Conservation (phyloP, 2,888 invertebrate species). For the Drosophila histrio region DNA sequence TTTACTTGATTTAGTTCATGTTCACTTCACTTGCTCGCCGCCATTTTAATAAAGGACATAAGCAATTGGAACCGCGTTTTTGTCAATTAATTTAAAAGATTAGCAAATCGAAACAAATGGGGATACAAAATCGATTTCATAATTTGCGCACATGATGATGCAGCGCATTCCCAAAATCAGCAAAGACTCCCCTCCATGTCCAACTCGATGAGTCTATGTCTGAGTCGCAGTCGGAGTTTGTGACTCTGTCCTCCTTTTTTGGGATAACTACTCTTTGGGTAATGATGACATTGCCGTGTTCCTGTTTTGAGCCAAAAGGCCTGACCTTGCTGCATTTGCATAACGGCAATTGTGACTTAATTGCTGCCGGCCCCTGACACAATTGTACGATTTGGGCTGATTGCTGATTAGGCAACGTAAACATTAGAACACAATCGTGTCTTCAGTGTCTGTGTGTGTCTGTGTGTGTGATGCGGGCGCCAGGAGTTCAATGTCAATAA, state of each 20-base stretch:
- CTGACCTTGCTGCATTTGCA: conserved; percentile 74
- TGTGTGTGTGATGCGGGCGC: conserved; percentile 52
- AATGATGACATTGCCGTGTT: conserved; percentile 22
- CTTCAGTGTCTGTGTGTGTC: conserved; percentile 14
- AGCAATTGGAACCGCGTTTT: no score
- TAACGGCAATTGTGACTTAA: conserved; percentile 78
- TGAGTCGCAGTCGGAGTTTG: neutral
- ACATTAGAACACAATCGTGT: conserved; percentile 33
- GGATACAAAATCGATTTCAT: conserved; percentile 51
- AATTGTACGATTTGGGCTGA: conserved; percentile 64
- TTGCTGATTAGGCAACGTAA: conserved; percentile 69
- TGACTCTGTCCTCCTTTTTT: conserved; percentile 23
- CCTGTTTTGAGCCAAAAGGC: conserved; percentile 23
- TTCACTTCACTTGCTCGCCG: no score
- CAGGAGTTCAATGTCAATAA: conserved; percentile 74
- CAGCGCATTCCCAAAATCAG: conserved; percentile 68
- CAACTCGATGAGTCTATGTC: conserved; percentile 12
- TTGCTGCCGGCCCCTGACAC: conserved; percentile 64
- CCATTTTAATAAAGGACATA: no score
- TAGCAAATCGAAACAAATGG: no score
- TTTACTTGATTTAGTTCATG: no score
- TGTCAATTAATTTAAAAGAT: no score
- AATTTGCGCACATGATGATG: conserved; percentile 68
- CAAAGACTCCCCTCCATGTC: neutral
- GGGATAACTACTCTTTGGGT: conserved; percentile 13